Percentiles rank a stretch among this genome's conserved stretches.
These are phyloP conservation scores for Hybognathus amarus DNA, from an alignment of 2,797 vertebrate genomes.

Conservation along the genomic window DNA sequence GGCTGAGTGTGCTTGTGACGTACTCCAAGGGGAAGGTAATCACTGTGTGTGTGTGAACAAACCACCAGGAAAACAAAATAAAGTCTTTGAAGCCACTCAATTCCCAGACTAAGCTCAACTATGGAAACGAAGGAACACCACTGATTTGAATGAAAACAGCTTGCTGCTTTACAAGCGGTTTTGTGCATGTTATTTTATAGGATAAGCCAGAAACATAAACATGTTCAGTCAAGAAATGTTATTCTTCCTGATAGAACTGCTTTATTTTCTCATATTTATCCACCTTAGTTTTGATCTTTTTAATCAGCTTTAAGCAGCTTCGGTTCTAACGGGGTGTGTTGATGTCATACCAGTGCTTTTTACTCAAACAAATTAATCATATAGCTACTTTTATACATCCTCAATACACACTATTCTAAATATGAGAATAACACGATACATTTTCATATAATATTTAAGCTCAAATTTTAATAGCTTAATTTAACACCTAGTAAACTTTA, in stretches of 20 bases:
- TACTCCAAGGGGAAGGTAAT: conserved; percentile 36
- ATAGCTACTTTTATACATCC: background rate
- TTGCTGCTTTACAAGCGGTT: conserved; percentile 1
- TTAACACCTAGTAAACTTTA: background rate
- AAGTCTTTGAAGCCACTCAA: conserved; percentile 34
- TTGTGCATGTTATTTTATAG: background rate
- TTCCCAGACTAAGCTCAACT: conserved; percentile 37
- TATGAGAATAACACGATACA: background rate
- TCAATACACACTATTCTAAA: background rate
- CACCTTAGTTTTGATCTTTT: background rate
- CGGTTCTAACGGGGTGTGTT: background rate
- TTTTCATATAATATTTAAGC: background rate
- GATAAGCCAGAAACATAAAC: background rate
- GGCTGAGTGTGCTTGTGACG: conserved; percentile 12
- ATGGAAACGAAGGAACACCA: conserved; percentile 31
- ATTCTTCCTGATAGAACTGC: background rate
- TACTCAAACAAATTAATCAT: background rate
- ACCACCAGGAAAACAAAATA: conserved; percentile 11
- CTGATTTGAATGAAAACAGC: conserved; percentile 38
- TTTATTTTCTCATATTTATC: background rate
- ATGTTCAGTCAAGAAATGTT: background rate
- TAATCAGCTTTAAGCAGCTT: background rate
- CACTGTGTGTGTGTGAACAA: background rate
- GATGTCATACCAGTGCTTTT: conserved; percentile 6
- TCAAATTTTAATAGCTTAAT: background rate